Conservation (phyloP, 2,113 vertebrate genomes). For the Centrocercus urophasianus region DNA sequence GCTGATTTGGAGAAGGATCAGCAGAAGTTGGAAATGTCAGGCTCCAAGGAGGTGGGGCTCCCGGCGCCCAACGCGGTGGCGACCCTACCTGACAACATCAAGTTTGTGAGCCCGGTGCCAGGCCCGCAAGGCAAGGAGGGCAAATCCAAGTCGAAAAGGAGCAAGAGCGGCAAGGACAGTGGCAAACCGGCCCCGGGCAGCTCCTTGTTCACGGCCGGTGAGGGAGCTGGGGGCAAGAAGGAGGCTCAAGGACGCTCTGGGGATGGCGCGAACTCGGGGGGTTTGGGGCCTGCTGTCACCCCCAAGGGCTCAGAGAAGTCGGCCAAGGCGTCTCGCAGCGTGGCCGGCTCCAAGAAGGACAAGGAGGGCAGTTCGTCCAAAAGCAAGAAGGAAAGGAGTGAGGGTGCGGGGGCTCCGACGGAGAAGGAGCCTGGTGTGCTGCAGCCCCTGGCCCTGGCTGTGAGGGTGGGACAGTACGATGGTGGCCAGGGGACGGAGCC, state of each 20-base stretch:
- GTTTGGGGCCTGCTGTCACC: slow-evolving; percentile 79
- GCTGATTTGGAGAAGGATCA: slow-evolving; percentile 99
- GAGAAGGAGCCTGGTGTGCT: slow-evolving; percentile 92
- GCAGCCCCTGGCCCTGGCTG: slow-evolving; percentile 87
- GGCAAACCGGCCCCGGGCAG: slow-evolving; percentile 88
- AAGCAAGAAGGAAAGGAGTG: slow-evolving; percentile 96
- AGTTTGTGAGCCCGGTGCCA: slow-evolving; percentile 96
- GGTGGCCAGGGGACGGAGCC: slow-evolving; percentile 86
- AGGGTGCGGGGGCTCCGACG: slow-evolving; percentile 81
- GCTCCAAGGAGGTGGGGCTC: slow-evolving; percentile 93
- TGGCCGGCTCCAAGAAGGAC: slow-evolving; percentile 93
- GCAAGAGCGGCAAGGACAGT: slow-evolving; percentile 97
- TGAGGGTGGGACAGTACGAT: slow-evolving; percentile 89
- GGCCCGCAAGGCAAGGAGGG: slow-evolving; percentile 97
- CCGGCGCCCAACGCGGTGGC: slow-evolving; percentile 95
- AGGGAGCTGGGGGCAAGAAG: slow-evolving; percentile 89
- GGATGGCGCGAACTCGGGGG: slow-evolving; percentile 83
- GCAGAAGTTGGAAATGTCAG: slow-evolving; percentile 98
- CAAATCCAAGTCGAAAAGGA: slow-evolving; percentile 99
- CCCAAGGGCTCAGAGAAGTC: slow-evolving; percentile 92
- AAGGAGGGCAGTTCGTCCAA: slow-evolving; percentile 92
- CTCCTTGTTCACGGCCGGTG: slow-evolving; percentile 80
- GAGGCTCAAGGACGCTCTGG: slow-evolving; percentile 89
- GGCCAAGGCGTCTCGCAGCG: slow-evolving; percentile 88
- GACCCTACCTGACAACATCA: slow-evolving; percentile 96